Evolutionary conservation across 1,140 invertebrate species (phyloP).

Genomic region (Zeugodacus cucurbitae): DNA sequence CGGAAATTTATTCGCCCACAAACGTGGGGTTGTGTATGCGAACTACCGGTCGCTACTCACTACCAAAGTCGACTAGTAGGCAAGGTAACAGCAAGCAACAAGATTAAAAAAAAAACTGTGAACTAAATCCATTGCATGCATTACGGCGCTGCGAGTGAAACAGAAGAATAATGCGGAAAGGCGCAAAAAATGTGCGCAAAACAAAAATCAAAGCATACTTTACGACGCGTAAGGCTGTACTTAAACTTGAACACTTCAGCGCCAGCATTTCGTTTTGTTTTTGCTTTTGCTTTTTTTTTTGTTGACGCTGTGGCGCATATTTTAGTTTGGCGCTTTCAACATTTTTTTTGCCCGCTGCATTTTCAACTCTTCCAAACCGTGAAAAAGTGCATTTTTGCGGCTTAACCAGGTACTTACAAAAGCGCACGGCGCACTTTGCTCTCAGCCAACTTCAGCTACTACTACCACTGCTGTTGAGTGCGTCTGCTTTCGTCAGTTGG

Average conservation of each 20-base stretch:
- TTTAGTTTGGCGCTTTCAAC: background rate
- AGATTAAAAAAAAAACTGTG: background rate
- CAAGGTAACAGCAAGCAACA: background rate
- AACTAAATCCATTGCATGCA: background rate
- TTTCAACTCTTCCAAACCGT: background rate
- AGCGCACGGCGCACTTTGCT: background rate
- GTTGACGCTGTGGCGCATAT: background rate
- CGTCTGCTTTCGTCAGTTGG: background rate
- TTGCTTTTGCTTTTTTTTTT: background rate
- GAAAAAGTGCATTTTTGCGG: slow-evolving; percentile 30
- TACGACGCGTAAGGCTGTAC: slow-evolving; percentile 17
- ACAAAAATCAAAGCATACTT: slow-evolving; percentile 12
- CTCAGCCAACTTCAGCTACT: background rate
- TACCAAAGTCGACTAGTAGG: background rate
- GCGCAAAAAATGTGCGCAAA: background rate
- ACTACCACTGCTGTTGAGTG: background rate
- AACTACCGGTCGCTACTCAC: background rate
- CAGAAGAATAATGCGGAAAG: background rate
- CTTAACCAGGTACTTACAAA: background rate
- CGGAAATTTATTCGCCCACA: slow-evolving; percentile 41
- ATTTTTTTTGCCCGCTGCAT: background rate
- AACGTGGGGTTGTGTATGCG: slow-evolving; percentile 15
- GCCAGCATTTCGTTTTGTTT: background rate
- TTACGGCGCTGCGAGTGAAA: background rate
- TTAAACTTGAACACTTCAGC: slow-evolving; percentile 20